Conservation (phyloP, 2,797 vertebrate species). For the Sternotherus odoratus region DNA sequence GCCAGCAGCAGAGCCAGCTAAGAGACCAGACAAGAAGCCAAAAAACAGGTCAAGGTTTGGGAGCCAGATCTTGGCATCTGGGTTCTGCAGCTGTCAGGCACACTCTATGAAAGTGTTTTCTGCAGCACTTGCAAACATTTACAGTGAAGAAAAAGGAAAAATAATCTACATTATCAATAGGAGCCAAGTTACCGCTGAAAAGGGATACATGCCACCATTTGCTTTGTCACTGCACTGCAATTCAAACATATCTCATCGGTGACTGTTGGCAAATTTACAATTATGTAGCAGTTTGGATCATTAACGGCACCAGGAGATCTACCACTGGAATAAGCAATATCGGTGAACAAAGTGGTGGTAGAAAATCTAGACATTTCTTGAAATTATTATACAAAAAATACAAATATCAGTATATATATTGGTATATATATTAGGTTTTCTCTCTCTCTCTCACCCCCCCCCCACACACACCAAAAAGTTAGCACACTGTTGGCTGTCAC, state of each 20-base stretch:
- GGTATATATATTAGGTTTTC: neutral
- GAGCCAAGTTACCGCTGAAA: neutral
- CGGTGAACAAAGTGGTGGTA: neutral
- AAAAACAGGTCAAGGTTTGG: slow-evolving; percentile 9
- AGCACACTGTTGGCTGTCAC: neutral
- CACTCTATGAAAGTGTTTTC: slow-evolving; percentile 38
- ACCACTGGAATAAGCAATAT: neutral
- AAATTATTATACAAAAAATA: neutral
- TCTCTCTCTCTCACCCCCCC: too few relatives aligned
- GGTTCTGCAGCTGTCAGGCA: slow-evolving; percentile 50
- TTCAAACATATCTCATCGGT: neutral
- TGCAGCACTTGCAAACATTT: slow-evolving; percentile 21
- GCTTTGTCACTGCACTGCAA: neutral
- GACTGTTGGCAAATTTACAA: neutral
- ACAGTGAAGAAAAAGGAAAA: neutral
- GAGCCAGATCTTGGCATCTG: slow-evolving; percentile 52
- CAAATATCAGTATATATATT: neutral
- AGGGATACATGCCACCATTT: fast-evolving
- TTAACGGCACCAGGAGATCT: neutral
- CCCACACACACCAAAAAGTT: neutral
- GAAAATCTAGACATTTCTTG: neutral
- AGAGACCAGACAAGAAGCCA: slow-evolving; percentile 31
- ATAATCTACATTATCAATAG: neutral
- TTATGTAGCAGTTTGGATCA: neutral
- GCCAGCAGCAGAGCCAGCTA: slow-evolving; percentile 21